Conservation (phyloP, 2,797 vertebrate species). For the Mallotus villosus region DNA sequence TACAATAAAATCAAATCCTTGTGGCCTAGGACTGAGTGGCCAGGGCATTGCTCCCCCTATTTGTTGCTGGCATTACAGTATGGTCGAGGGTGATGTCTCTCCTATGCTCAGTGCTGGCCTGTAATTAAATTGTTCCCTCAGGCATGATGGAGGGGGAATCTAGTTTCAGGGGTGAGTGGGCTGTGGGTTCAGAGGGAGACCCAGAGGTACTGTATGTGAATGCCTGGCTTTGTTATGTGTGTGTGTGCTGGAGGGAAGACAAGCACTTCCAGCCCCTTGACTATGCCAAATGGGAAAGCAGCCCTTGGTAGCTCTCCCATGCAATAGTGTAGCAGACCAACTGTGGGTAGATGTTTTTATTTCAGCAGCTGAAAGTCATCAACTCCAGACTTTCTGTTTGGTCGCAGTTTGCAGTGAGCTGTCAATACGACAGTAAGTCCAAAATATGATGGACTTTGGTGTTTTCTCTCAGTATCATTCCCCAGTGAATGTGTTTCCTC, state of each 20-base stretch:
- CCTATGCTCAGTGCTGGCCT: slow-evolving; percentile 56
- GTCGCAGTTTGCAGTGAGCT: not conserved
- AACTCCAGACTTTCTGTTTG: not conserved
- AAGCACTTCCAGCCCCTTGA: slow-evolving; percentile 24
- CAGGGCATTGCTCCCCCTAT: slow-evolving; percentile 33
- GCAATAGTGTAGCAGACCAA: not conserved
- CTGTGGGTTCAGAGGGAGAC: slow-evolving; percentile 43
- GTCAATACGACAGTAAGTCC: not conserved
- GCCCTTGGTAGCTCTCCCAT: not conserved
- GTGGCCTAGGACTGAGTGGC: slow-evolving; percentile 20
- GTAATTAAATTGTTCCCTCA: slow-evolving; percentile 77
- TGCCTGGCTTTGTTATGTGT: slow-evolving; percentile 39
- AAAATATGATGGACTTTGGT: not conserved
- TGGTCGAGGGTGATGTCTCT: slow-evolving; percentile 59
- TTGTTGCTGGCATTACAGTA: slow-evolving; percentile 43
- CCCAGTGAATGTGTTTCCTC: not conserved
- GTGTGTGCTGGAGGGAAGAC: slow-evolving; percentile 47
- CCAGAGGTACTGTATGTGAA: slow-evolving; percentile 24
- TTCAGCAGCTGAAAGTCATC: not conserved
- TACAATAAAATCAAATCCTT: slow-evolving; percentile 44
- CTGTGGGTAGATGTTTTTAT: not conserved
- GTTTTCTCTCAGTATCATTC: too few relatives aligned
- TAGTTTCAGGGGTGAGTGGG: slow-evolving; percentile 71
- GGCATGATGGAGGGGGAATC: slow-evolving; percentile 71
- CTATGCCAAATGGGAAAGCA: slow-evolving; percentile 23